Evolutionary conservation across 2,113 vertebrate genomes (phyloP).

Genomic region (Muntiacus reevesi): DNA sequence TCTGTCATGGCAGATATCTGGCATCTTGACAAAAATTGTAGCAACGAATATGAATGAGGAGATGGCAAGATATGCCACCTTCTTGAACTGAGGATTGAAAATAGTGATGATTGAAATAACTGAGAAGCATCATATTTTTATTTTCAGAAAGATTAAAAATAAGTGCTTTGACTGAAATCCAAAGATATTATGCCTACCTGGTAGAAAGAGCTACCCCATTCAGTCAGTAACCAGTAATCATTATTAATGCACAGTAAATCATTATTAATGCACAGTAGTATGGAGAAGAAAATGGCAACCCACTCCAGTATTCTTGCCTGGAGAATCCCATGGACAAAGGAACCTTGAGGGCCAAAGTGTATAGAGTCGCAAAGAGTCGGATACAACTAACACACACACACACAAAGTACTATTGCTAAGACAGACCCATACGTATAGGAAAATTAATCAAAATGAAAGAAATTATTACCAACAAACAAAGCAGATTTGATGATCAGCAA

Average conservation of each 20-base stretch:
- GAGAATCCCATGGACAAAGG: neutral
- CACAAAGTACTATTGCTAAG: neutral
- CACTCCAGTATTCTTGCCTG: neutral
- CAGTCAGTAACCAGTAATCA: neutral
- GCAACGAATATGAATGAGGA: neutral
- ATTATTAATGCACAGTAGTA: neutral
- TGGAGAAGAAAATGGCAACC: neutral
- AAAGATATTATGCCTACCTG: neutral
- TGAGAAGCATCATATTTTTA: neutral
- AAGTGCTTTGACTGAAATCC: neutral
- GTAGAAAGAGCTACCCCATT: neutral
- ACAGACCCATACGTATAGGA: neutral
- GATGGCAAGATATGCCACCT: neutral
- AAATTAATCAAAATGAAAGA: neutral
- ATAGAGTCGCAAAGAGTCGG: neutral
- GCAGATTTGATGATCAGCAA: neutral
- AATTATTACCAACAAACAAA: constrained; percentile 12
- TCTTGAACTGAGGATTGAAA: constrained; percentile 18
- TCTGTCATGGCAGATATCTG: neutral
- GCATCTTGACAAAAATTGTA: constrained; percentile 1
- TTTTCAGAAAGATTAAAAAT: constrained; percentile 39
- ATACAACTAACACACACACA: neutral
- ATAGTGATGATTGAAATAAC: neutral
- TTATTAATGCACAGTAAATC: neutral
- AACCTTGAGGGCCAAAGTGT: neutral